These are phyloP conservation scores for Ornithoptera priamus DNA, from an alignment of 2,888 invertebrate genomes.

Conservation along the genomic window DNA sequence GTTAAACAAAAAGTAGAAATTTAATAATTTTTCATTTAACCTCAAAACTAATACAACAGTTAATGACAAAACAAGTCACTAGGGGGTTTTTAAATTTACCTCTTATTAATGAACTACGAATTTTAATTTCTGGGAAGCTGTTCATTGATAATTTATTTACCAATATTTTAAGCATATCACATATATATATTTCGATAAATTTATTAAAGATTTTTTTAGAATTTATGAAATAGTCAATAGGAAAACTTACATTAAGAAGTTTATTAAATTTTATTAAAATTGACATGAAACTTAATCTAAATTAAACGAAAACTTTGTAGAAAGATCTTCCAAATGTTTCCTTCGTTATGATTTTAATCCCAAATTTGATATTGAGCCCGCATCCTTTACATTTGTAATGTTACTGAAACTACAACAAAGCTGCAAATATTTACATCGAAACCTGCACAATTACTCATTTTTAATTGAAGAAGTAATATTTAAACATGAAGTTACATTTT, in stretches of 20 bases:
- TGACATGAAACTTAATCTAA: constrained; percentile 11
- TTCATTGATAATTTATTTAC: neutral
- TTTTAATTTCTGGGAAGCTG: constrained; percentile 17
- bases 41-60: no score
- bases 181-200: neutral
- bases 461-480: neutral
- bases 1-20: neutral
- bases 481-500: neutral
- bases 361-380: neutral
- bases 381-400: neutral
- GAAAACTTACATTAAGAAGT: neutral
- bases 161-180: neutral
- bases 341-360: constrained; percentile 1
- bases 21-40: no score
- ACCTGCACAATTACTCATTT: neutral
- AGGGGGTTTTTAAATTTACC: constrained; percentile 19
- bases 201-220: no score
- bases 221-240: neutral
- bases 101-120: constrained; percentile 16
- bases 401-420: neutral
- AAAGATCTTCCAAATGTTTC: constrained; percentile 5
- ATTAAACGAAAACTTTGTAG: constrained; percentile 7
- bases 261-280: neutral
- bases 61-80: neutral
- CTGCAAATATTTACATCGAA: neutral